Percentiles rank a stretch among this genome's conserved stretches.
Conservation (phyloP, 64 coral and sea anemone genomes). For the Dendrophyllia cribrosa region DNA sequence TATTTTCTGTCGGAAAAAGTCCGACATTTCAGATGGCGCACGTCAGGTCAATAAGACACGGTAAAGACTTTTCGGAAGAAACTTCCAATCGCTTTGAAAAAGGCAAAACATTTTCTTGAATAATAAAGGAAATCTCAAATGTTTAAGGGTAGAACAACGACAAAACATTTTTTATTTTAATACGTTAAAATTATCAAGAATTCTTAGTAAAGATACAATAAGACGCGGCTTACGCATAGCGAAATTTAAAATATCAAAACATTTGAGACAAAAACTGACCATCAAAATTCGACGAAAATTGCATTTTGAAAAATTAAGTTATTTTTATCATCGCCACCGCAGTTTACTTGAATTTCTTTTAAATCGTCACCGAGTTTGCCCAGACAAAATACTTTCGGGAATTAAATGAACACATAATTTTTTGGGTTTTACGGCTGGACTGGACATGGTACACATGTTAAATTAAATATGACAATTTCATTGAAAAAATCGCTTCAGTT, state of each 20-base stretch:
- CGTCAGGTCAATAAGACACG: background rate
- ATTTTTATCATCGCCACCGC: background rate
- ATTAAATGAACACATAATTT: background rate
- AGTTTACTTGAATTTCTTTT: background rate
- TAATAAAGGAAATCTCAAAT: background rate
- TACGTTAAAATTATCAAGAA: background rate
- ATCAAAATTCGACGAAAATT: background rate
- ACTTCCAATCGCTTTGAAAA: background rate
- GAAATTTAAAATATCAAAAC: background rate
- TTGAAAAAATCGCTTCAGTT: background rate
- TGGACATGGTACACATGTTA: background rate
- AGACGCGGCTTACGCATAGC: background rate
- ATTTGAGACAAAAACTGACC: background rate
- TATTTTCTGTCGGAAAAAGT: constrained; percentile 12
- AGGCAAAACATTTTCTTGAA: constrained; percentile 19
- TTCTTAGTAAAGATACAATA: background rate
- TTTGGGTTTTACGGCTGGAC: no score
- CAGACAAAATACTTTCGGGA: background rate
- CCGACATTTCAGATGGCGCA: background rate
- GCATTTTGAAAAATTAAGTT: background rate
- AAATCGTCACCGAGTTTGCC: background rate
- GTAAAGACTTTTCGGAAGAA: background rate
- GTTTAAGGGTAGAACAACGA: background rate
- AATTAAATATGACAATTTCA: background rate
- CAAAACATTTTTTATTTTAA: background rate